Base-by-base conservation (phyloP, 2,797 vertebrate genomes). In the Tarsius wallacei region DNA sequence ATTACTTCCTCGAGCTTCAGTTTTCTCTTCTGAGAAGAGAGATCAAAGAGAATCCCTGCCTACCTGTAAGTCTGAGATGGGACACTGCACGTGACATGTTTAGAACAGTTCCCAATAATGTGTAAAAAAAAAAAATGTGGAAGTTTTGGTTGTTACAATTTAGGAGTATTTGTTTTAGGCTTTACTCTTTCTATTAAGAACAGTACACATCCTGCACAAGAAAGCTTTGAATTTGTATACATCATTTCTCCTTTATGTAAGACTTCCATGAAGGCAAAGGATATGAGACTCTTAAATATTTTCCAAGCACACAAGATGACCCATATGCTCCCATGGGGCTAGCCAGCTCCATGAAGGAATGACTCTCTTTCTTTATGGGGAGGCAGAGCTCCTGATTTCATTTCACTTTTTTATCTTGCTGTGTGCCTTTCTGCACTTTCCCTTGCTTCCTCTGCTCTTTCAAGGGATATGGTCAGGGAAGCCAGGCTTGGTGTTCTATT, bases 1-100 rank as follows among this genome's bases (percentile, higher is more conserved):
- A 76, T 57, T n/a, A 94, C 93, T 83, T 83, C 55, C 59, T 51
- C 9, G 51, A 95, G 91, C 24, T 76, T 93, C 47, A 74, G 14
- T 26, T 87, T 88, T 78, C 55, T 81, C 53, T 42, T 81, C 26
- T 86, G 59, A 89, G 94, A 26, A 87, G 61, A 87, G 4, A 7
- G 13, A 13, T 73, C 59, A 87, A 13, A 17, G 31, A 82, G 3
- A 11, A 28, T 63, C 19, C 86, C 61, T 17, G 4, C 24, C 0
- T 51, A 15, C 77, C 57, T 55, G 1, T 66, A 63, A 87, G 71
- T 55, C n/a, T 74, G 31, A 76, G 55, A 61, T 36, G 2, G 63
- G 31, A 5, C 5, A 31, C 3, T 33, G 36, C 47, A 74, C 16
- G 7, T 51, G 36, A 73, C 12, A 5, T 61, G 64, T 26, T 59